Base-by-base conservation (phyloP, 2,797 vertebrate species). In the Poecilia picta region DNA sequence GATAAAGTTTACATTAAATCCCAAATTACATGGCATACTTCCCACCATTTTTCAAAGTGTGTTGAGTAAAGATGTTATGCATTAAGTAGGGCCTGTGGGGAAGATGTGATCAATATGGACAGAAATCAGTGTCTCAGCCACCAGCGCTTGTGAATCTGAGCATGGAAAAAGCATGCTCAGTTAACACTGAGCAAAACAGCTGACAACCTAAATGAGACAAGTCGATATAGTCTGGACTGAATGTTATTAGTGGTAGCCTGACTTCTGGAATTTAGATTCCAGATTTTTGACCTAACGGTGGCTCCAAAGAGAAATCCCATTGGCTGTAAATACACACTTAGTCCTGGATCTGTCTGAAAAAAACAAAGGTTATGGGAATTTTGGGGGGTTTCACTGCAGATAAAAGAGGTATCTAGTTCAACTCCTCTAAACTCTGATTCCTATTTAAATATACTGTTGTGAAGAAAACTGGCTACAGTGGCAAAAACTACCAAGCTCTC, bases 361-460 rank as follows among this genome's bases (percentile, higher is more conserved):
- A 31, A 62, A 16, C 57, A 16, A 62, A 8, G 28, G 18, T 39
- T 66, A 23, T 66, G 16, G 33, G 8, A 20, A 36, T 15, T 66
- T 8, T 55, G 11, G 31, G 31, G 23, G 47, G 72, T 41, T 55
- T 55, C 12, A 55, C 89, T 93, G 90, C 91, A 93, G 91, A 90
- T 93, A 89, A 91, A 33, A 93, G 79, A 86, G 89, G 86, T 91
- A 89, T 87, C 80, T 57, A 87, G 89, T 92, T 94, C 85, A 92
- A 89, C 2, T 64, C 15, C 16, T 15, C 15, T 33, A 18, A 18
- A 33, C 31, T n/a, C 57, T 8, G 12, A 33, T 33, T 62, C n/a
- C n/a, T 12, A 53, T 57, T 15, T 31, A 59, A 59, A 28, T 13
- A 31, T 13, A 13, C 3, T 59, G 55, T 59, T 59, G n/a, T 59